Base-by-base conservation (phyloP, 2,888 invertebrate genomes). In the Anthoptus insignis region DNA sequence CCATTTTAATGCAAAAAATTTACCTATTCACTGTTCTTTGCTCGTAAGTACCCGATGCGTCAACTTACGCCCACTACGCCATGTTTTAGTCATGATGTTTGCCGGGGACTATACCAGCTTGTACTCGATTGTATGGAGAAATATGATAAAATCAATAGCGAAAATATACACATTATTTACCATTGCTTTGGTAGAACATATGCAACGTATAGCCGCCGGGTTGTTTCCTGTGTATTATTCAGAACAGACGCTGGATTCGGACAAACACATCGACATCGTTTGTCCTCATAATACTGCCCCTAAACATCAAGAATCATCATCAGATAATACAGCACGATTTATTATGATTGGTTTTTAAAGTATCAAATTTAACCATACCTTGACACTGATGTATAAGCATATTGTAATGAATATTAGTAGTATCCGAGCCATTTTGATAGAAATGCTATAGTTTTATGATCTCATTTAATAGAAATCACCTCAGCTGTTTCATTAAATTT, bases 211-310 rank as follows among this genome's bases (percentile, higher is more conserved):
- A 96, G 90, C 73, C 95, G 95, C 42, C 96, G 94, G 56, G 94
- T 94, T 1, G 94, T 93, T 24, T 72, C 76, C 6, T 73, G 29
- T 57, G 94, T 94, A 9, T 88, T 75, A 59, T 88, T 94, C 56
- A 96, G 94, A 68, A 95, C 94, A 0, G 96, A 95, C 11, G 96
- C 95, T 42, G 96, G 94, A 77, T 95, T 96, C 0, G 97, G 97
- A 76, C 97, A 98, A 27, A 97, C 94, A 79, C 97, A 97, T 80
- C 96, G 96, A 79, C 97, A 97, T 76, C 97, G 87, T 76, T 95
- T 96, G 81, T 97, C 97, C 79, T 97, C 97, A 82, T 97, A 97
- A 21, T 94, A 94, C 80, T 96, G 95, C 6, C 94, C 95, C 95
- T 96, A 75, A 61, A 87, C 2, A 42, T 3, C 16, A 19, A 42